Conservation (phyloP, 2,888 invertebrate genomes). For the Ormyrus thymus region DNA sequence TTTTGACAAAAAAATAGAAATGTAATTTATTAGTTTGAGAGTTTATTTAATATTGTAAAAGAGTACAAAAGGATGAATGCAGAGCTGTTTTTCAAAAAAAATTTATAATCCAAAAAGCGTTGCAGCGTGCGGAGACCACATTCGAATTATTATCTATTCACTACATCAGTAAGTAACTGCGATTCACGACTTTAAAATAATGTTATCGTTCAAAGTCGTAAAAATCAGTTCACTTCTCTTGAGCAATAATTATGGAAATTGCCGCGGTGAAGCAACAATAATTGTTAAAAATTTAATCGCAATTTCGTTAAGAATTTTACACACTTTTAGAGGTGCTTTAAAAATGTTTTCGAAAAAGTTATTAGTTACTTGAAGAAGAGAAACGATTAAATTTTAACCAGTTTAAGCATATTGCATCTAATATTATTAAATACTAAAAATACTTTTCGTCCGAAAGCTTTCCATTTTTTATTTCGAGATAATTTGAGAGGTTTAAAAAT, state of each 20-base stretch:
- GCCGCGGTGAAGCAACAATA: background rate
- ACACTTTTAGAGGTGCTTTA: no score
- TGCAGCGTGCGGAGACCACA: conserved; percentile 10
- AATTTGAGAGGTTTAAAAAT: no score
- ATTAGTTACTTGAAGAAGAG: no score
- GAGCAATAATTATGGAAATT: conserved; percentile 22
- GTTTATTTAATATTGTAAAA: background rate
- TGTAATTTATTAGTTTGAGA: background rate
- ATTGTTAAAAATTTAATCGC: background rate
- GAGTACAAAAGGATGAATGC: conserved; percentile 21
- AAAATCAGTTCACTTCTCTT: conserved; percentile 34
- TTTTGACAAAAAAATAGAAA: background rate
- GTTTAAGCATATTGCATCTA: no score
- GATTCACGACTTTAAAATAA: conserved; percentile 42
- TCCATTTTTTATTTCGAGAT: no score
- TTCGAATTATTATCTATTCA: conserved; percentile 21
- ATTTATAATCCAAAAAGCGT: conserved; percentile 22
- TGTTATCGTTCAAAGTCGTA: conserved; percentile 33
- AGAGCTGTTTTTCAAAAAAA: conserved; percentile 13
- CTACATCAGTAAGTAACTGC: conserved; percentile 23
- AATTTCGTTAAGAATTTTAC: background rate
- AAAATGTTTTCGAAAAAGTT: no score
- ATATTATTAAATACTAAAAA: no score
- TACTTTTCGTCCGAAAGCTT: no score
- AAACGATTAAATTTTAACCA: no score